Evolutionary conservation across 2,797 vertebrate genomes (phyloP).

Genomic region (Lepus oiostolus): DNA sequence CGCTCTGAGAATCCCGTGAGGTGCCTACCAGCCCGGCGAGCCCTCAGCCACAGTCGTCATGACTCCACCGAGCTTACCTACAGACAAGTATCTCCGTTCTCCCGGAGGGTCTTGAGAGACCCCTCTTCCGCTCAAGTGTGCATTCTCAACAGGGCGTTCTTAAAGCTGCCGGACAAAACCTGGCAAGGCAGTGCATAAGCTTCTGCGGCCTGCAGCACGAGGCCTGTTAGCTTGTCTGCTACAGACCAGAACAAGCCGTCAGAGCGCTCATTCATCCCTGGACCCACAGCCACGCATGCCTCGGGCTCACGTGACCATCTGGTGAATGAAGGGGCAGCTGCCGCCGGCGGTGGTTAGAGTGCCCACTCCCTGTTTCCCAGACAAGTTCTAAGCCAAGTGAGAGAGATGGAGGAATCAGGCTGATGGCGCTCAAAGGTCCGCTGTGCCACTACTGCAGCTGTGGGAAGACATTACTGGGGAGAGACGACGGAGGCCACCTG

Average conservation of each 20-base stretch:
- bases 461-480: neutral
- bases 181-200: too few relatives aligned
- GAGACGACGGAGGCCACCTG: neutral
- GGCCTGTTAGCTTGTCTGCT: neutral
- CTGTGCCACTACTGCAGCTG: neutral
- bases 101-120: neutral
- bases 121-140: neutral
- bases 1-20: neutral
- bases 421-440: neutral
- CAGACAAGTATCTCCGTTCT: neutral
- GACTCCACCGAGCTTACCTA: neutral
- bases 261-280: neutral
- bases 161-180: too few relatives aligned
- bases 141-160: neutral
- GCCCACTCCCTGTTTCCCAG: neutral
- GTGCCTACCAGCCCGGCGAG: neutral
- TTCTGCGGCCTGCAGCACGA: fast-evolving
- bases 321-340: neutral
- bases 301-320: neutral
- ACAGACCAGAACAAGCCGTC: neutral
- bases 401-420: neutral
- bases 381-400: neutral
- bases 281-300: neutral
- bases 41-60: neutral
- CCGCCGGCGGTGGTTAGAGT: neutral